A percentile compares a stretch with the other conserved stretches of the same genome.
Evolutionary conservation across 1,140 invertebrate genomes (phyloP).

Genomic region (Drosophila simulans): DNA sequence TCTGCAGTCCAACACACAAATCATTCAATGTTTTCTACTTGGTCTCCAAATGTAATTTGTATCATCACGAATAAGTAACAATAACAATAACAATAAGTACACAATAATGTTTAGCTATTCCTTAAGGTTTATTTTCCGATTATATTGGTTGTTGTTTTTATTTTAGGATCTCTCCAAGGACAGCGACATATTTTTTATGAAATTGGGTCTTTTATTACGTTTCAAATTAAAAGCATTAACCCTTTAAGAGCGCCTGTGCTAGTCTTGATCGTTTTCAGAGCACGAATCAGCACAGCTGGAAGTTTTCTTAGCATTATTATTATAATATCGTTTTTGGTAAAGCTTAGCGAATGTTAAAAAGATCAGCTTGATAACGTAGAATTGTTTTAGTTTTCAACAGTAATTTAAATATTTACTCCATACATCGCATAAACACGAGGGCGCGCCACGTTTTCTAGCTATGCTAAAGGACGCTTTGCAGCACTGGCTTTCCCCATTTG

Average conservation of each 20-base stretch:
- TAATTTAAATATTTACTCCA: conserved; percentile 27
- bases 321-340: too few species aligned
- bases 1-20: not conserved
- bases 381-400: not conserved
- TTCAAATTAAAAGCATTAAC: conserved; percentile 20
- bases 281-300: too few species aligned
- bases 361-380: too few species aligned
- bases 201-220: not conserved
- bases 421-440: conserved; percentile 19
- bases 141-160: not conserved
- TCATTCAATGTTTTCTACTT: conserved; percentile 22
- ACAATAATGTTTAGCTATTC: not conserved
- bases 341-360: too few species aligned
- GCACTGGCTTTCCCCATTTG: conserved; percentile 42
- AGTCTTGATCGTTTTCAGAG: not conserved
- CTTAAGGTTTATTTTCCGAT: too few species aligned
- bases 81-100: too few species aligned
- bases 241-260: not conserved
- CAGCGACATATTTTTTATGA: not conserved
- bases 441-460: conserved; percentile 35
- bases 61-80: too few species aligned
- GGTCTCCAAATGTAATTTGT: not conserved
- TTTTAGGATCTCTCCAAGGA: not conserved
- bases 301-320: too few species aligned
- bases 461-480: not conserved